Evolutionary conservation across 2,113 vertebrate species (phyloP).

Genomic region (Leucosticte australis): DNA sequence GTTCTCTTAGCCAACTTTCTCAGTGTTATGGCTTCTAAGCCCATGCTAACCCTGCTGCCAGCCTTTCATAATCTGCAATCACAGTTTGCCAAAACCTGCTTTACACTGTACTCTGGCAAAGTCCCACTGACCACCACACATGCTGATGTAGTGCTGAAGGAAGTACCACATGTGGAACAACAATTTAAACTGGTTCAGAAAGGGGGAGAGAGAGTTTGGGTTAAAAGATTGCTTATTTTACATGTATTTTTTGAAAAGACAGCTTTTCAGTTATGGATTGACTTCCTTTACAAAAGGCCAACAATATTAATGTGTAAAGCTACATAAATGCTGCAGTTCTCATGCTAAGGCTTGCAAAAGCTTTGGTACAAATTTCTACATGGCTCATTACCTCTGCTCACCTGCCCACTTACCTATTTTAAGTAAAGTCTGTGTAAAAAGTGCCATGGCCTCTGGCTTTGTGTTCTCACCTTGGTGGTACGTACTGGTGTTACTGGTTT

Average conservation of each 20-base stretch:
- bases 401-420: neutral
- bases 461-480: neutral
- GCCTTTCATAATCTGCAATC: neutral
- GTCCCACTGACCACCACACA: neutral
- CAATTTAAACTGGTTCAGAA: neutral
- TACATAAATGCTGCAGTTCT: neutral
- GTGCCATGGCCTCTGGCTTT: neutral
- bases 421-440: neutral
- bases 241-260: rapidly evolving
- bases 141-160: neutral
- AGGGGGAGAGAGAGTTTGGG: neutral
- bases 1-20: neutral
- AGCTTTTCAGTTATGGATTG: neutral
- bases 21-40: neutral
- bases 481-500: neutral
- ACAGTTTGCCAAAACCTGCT: neutral
- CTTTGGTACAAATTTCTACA: neutral
- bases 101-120: neutral
- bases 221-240: neutral
- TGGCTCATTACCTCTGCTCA: neutral
- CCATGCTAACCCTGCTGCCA: neutral
- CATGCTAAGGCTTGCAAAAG: neutral
- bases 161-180: neutral
- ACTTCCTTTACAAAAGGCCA: neutral
- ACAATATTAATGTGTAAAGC: neutral